phyloP scores from a whole-genome alignment of 2,113 vertebrate species.

The Telmatochromis sp. region DNA sequence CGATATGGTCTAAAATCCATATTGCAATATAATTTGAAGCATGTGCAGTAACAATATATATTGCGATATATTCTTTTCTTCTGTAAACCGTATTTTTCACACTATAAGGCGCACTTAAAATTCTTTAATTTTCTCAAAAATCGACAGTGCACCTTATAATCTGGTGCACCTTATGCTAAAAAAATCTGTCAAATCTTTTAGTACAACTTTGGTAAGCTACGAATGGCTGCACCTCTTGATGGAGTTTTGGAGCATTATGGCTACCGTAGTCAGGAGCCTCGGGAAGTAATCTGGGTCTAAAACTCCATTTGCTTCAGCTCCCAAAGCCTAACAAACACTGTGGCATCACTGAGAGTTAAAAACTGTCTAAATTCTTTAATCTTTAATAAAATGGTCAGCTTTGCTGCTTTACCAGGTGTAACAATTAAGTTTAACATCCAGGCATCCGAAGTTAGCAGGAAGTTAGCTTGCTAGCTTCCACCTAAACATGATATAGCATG shows the following conservation, averaged over 20 bases:
- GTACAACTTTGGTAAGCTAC: background rate
- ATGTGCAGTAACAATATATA: background rate
- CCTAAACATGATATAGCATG: background rate
- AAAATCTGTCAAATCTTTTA: background rate
- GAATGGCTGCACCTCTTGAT: background rate
- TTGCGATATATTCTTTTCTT: background rate
- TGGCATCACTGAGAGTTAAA: background rate
- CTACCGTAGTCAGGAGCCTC: background rate
- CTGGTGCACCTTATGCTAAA: background rate
- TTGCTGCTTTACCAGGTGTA: background rate
- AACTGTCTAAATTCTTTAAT: background rate
- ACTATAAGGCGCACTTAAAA: background rate
- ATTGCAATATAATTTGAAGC: background rate
- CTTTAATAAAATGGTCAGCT: background rate
- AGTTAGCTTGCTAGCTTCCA: background rate
- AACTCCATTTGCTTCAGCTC: background rate
- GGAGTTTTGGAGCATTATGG: background rate
- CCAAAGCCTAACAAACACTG: background rate
- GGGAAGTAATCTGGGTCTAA: background rate
- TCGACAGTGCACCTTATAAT: background rate
- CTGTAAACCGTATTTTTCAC: background rate
- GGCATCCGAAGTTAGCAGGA: background rate
- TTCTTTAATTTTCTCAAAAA: background rate
- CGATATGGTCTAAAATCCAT: rapidly evolving
- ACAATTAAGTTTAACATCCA: background rate